A percentile compares a stretch with the other conserved stretches of the same genome.
These are phyloP conservation scores for Prinia subflava DNA, from an alignment of 2,113 vertebrate genomes.

Conservation along the genomic window DNA sequence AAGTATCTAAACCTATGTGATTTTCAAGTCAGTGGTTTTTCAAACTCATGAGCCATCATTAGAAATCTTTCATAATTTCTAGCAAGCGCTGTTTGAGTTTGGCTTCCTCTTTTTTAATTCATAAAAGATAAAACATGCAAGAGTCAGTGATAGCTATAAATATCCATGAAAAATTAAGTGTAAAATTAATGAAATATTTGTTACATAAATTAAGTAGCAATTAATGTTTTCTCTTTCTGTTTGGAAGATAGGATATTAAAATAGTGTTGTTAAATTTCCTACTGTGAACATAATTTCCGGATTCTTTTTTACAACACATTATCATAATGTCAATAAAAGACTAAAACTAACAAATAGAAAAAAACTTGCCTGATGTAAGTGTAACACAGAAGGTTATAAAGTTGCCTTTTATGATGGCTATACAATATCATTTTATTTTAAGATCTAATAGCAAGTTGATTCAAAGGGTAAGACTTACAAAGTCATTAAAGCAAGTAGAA, in stretches of 20 bases:
- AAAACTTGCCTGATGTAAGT: slow-evolving; percentile 41
- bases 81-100: slow-evolving; percentile 49
- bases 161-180: slow-evolving; percentile 64
- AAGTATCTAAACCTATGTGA: neutral
- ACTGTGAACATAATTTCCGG: slow-evolving; percentile 84
- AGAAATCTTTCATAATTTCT: slow-evolving; percentile 57
- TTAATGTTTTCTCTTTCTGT: slow-evolving; percentile 70
- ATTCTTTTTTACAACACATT: slow-evolving; percentile 64
- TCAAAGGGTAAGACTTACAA: slow-evolving; percentile 64
- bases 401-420: slow-evolving; percentile 50
- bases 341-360: slow-evolving; percentile 65
- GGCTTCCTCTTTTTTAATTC: slow-evolving; percentile 48
- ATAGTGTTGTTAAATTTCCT: slow-evolving; percentile 70
- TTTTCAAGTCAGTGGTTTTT: slow-evolving; percentile 56
- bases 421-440: slow-evolving; percentile 64
- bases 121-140: slow-evolving; percentile 16
- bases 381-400: slow-evolving; percentile 36
- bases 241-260: slow-evolving; percentile 70
- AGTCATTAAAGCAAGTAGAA: slow-evolving; percentile 65
- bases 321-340: slow-evolving; percentile 58
- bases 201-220: slow-evolving; percentile 77
- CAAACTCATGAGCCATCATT: slow-evolving; percentile 51
- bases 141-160: slow-evolving; percentile 55
- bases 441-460: slow-evolving; percentile 67
- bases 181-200: slow-evolving; percentile 72